A percentile compares a stretch with the other conserved stretches of the same genome.
Evolutionary conservation across 2,797 vertebrate genomes (phyloP).

Genomic region (Sebastes nivosus): DNA sequence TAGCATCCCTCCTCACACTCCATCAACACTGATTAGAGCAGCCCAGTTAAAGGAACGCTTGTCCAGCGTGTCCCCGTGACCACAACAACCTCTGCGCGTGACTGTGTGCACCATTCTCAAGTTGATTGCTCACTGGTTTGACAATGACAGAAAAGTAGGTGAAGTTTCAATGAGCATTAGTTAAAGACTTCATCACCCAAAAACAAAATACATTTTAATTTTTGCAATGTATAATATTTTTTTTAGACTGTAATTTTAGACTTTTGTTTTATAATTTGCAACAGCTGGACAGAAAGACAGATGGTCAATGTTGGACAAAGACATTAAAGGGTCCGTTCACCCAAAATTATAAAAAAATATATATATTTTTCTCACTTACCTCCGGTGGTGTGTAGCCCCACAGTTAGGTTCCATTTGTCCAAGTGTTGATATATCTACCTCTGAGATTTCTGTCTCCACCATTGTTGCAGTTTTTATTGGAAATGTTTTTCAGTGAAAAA

Average conservation of each 20-base stretch:
- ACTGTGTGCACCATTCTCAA: neutral
- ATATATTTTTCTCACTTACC: neutral
- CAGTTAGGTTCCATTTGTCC: too few species aligned
- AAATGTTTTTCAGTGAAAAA: neutral
- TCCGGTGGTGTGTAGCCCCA: neutral
- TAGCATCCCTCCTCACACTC: slow-evolving; percentile 86
- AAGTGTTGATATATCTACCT: neutral
- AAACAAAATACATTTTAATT: neutral
- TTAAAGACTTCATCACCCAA: neutral
- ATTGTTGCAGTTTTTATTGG: neutral
- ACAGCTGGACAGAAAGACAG: neutral
- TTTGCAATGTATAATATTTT: neutral
- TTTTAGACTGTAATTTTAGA: neutral
- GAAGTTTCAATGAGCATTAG: slow-evolving; percentile 19
- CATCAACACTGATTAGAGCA: slow-evolving; percentile 86
- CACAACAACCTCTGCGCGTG: slow-evolving; percentile 38
- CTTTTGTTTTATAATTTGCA: neutral
- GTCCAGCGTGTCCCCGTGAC: slow-evolving; percentile 52
- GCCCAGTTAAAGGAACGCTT: slow-evolving; percentile 43
- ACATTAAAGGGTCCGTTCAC: neutral
- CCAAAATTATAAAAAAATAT: neutral
- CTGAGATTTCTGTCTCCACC: neutral
- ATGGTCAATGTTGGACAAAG: neutral
- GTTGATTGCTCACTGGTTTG: slow-evolving; percentile 31
- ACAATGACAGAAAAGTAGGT: slow-evolving; percentile 39